These are phyloP conservation scores for Heterocephalus glaber DNA, from an alignment of 2,113 vertebrate genomes.

Conservation along the genomic window DNA sequence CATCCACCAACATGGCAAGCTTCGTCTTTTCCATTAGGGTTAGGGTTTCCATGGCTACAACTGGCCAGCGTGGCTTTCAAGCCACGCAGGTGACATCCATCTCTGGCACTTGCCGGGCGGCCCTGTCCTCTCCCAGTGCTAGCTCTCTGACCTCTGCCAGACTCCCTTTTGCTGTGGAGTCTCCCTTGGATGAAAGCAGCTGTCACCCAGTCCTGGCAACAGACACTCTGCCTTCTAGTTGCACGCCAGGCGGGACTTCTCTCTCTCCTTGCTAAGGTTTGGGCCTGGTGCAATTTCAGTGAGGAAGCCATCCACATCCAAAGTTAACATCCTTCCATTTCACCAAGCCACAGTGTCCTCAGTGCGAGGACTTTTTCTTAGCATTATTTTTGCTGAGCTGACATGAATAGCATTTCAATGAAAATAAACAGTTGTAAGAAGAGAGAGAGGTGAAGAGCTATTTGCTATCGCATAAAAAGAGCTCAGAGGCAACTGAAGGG, in stretches of 20 bases:
- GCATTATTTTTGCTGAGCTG: background rate
- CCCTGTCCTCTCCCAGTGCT: background rate
- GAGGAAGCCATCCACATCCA: background rate
- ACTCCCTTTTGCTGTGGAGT: background rate
- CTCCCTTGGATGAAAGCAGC: background rate
- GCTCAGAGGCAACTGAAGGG: background rate
- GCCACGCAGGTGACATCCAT: background rate
- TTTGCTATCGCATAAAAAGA: background rate
- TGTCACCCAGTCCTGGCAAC: rapidly evolving
- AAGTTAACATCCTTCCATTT: background rate
- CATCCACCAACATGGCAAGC: background rate
- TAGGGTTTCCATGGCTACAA: background rate
- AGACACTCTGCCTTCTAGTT: background rate
- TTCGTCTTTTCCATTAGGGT: background rate
- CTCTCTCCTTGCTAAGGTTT: rapidly evolving
- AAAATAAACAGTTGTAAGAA: background rate
- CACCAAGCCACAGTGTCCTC: background rate
- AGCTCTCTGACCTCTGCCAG: background rate
- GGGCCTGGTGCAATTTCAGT: background rate
- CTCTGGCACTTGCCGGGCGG: background rate
- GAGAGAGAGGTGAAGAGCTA: background rate
- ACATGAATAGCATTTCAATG: background rate
- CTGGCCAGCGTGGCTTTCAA: background rate
- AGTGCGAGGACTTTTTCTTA: background rate
- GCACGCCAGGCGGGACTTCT: too few species aligned